Evolutionary conservation across 2,888 invertebrate species (phyloP), one percentile per base, ranked within the genome.

Genomic region (Drosophila fulvimacula): DNA sequence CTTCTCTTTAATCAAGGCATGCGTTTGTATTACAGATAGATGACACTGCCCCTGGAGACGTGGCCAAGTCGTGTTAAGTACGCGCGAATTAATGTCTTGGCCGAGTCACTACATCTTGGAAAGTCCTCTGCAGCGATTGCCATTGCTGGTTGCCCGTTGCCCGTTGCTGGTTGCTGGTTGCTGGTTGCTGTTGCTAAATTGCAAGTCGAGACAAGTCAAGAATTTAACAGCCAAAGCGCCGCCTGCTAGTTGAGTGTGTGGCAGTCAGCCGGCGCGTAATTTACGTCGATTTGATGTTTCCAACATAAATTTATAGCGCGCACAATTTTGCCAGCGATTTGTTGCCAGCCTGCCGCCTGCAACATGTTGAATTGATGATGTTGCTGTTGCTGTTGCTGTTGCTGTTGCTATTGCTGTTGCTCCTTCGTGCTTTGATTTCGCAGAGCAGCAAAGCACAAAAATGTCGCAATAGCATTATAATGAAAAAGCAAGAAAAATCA

Each of bases 11-110:
- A 82, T 79, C 83, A 74, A 75, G 76, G 77, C 86, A 88, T 88
- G 83, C 85, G 85, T 85, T 77, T 85, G 73, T 80, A 87, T 87
- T 82, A 87, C 82, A 87, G 73, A 79, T 84, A 82, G 78, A 77
- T 77, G 76, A 76, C 69, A 76, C 76, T 66, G 58, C 62, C 61
- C 42, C 44, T 57, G 62, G 61, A 61, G 59, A 59, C 51, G 73
- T 30, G 39, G 55, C 38, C 46, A 49, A 76, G 73, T 73, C 78
- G 81, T 88, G 79, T 81, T 81, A 86, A 86, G 89, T 87, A 88
- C 84, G 89, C 89, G 86, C 81, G 85, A 86, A 86, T 88, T 88
- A 86, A 86, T 88, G 85, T 86, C 89, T 79, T 81, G 69, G 76
- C 51, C 62, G 76, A 88, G 85, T 88, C 85, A 73, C 66, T 85